A percentile compares a stretch with the other conserved stretches of the same genome.
phyloP scores from a whole-genome alignment of 1,140 invertebrate genomes.

The Agrilus planipennis region DNA sequence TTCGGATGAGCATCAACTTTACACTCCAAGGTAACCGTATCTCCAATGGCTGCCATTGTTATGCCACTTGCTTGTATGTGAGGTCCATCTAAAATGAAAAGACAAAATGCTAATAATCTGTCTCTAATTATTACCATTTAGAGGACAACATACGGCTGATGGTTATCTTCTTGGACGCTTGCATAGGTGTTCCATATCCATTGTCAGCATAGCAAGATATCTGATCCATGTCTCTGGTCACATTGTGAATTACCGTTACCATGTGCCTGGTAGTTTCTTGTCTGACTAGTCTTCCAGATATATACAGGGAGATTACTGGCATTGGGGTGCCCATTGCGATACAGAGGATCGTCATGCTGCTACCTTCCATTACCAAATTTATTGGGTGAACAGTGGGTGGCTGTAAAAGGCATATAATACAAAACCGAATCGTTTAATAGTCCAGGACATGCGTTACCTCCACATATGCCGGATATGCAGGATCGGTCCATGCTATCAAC shows the following conservation, averaged over 20 bases:
- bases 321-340: constrained; percentile 70
- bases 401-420: constrained; percentile 37
- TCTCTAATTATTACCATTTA: neutral
- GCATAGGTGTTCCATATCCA: constrained; percentile 71
- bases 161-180: constrained; percentile 59
- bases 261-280: constrained; percentile 67
- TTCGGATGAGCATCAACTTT: constrained; percentile 62
- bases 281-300: constrained; percentile 58
- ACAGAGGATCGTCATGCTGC: constrained; percentile 71
- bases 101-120: too few species aligned
- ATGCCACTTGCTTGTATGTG: constrained; percentile 59
- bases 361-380: constrained; percentile 67
- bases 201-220: constrained; percentile 78
- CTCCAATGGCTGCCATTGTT: constrained; percentile 57
- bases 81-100: constrained; percentile 58
- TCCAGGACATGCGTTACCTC: constrained; percentile 41
- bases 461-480: constrained; percentile 70
- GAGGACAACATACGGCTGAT: constrained; percentile 58
- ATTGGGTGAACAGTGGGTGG: constrained; percentile 69
- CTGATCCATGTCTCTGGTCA: constrained; percentile 68
- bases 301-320: constrained; percentile 68
- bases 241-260: constrained; percentile 69
- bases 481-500: constrained; percentile 72
- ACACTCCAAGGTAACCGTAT: constrained; percentile 61
- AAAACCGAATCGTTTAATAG: neutral